Conservation (phyloP, 2,113 vertebrate species). For the Lonchura striata region DNA sequence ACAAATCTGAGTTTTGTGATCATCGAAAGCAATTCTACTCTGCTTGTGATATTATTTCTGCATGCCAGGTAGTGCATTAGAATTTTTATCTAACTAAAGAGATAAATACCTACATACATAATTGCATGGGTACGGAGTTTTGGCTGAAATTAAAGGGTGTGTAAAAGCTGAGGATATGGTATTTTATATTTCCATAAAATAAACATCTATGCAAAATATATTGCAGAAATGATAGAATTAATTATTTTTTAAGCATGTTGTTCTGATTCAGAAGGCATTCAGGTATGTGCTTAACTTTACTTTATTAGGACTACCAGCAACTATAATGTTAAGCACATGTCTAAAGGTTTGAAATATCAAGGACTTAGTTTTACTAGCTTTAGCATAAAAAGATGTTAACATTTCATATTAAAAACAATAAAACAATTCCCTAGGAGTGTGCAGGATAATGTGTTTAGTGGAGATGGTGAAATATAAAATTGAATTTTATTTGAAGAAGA, state of each 20-base stretch:
- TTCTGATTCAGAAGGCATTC: neutral
- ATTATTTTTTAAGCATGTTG: neutral
- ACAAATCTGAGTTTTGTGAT: slow-evolving; percentile 24
- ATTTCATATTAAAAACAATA: slow-evolving; percentile 10
- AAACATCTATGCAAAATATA: neutral
- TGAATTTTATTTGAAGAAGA: neutral
- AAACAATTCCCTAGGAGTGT: neutral
- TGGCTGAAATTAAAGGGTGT: neutral
- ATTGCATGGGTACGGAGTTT: neutral
- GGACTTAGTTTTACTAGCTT: neutral
- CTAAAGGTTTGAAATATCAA: neutral
- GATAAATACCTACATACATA: neutral
- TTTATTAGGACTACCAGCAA: neutral
- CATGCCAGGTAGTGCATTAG: slow-evolving; percentile 12
- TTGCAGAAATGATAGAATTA: neutral
- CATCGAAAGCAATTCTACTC: neutral
- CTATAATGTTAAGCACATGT: neutral
- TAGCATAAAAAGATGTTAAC: slow-evolving; percentile 17
- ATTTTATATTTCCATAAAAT: neutral
- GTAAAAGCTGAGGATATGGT: neutral
- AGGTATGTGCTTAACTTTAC: neutral
- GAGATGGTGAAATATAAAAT: slow-evolving; percentile 14
- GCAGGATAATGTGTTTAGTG: neutral
- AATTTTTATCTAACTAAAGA: neutral
- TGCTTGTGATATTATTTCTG: slow-evolving; percentile 1